phyloP scores from a whole-genome alignment of 2,888 invertebrate genomes.

The Habrosyne pyritoides region DNA sequence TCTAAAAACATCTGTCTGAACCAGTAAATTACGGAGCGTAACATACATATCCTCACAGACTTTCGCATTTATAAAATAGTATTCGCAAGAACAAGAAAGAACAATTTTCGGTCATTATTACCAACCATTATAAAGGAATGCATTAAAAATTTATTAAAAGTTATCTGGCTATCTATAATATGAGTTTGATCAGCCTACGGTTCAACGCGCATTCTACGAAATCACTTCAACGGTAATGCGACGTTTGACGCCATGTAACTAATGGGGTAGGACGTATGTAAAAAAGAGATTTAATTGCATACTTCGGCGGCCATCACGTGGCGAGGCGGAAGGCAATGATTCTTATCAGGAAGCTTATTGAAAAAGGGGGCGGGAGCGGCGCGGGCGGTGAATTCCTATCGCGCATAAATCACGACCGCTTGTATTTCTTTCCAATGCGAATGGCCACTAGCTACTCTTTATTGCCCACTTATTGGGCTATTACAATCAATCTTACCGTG shows the following conservation, averaged over 20 bases:
- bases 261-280: constrained; percentile 13
- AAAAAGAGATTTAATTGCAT: constrained; percentile 70
- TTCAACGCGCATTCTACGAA: not conserved
- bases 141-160: not conserved
- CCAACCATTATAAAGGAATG: too few relatives aligned
- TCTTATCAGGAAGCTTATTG: constrained; percentile 77
- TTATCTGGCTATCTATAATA: not conserved
- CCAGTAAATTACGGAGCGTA: too few relatives aligned
- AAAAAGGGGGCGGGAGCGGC: constrained; percentile 57
- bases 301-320: constrained; percentile 54
- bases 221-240: not conserved
- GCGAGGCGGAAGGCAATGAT: constrained; percentile 62
- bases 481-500: constrained; percentile 40
- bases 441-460: constrained; percentile 58
- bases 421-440: constrained; percentile 62
- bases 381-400: constrained; percentile 59
- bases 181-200: constrained; percentile 7
- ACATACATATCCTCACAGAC: too few relatives aligned
- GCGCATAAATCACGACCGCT: constrained; percentile 72
- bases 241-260: not conserved
- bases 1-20: too few relatives aligned
- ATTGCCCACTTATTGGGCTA: constrained; percentile 74
- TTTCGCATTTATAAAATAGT: too few relatives aligned
- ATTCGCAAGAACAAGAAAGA: too few relatives aligned
- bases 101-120: too few relatives aligned